Conservation (phyloP, 2,888 invertebrate genomes). For the Tenthredo amoena region DNA sequence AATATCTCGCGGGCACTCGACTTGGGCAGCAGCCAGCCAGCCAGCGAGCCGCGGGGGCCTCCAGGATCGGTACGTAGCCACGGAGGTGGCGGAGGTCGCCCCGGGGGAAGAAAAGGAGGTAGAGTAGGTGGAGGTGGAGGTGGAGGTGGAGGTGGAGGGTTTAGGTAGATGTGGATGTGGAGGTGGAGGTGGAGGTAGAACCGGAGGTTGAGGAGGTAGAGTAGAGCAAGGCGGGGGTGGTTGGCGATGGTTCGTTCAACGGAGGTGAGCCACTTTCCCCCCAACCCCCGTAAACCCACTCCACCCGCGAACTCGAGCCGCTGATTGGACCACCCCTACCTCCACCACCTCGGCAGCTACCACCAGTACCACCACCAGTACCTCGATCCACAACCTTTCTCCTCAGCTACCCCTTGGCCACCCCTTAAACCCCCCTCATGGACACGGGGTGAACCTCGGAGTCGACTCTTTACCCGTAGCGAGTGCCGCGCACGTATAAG, state of each 20-base stretch:
- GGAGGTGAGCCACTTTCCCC: conserved; percentile 70
- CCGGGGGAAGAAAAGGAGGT: conserved; percentile 43
- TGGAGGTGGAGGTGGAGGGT: conserved; percentile 39
- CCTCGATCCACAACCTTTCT: conserved; percentile 56
- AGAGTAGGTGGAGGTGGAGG: conserved; percentile 49
- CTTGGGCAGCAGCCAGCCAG: conserved; percentile 71
- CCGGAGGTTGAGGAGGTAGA: conserved; percentile 23
- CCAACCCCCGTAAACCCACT: conserved; percentile 70
- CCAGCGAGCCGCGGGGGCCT: conserved; percentile 54
- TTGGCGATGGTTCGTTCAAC: conserved; percentile 59
- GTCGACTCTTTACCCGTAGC: conserved; percentile 52
- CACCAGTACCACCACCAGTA: conserved; percentile 41
- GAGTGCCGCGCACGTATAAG: conserved; percentile 50
- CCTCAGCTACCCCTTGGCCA: conserved; percentile 64
- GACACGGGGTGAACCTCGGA: conserved; percentile 42
- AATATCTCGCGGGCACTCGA: conserved; percentile 76
- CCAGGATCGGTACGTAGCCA: conserved; percentile 67
- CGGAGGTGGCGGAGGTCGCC: conserved; percentile 62
- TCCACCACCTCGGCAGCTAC: conserved; percentile 42
- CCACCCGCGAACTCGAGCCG: conserved; percentile 58
- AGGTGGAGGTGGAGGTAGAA: conserved; percentile 60
- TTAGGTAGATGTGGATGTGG: no score
- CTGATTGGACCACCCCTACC: conserved; percentile 74
- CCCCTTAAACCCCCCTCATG: conserved; percentile 59
- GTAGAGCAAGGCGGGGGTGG: conserved; percentile 62